phyloP scores from a whole-genome alignment of 2,888 invertebrate species.

The Thera obeliscata region DNA sequence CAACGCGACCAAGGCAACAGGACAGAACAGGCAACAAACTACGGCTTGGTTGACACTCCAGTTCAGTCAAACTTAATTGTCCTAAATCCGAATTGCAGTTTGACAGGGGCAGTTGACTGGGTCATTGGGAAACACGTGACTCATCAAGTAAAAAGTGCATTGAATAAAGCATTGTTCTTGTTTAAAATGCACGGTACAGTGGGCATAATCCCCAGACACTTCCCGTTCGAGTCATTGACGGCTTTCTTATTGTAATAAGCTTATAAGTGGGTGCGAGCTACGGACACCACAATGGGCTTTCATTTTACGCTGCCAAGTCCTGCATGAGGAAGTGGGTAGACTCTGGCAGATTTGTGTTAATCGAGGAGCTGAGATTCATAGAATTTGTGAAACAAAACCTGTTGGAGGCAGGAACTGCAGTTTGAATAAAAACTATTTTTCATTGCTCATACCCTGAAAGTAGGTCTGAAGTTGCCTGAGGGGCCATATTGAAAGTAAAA shows the following conservation, averaged over 20 bases:
- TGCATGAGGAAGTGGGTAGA: conserved; percentile 25
- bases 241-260: conserved; percentile 60
- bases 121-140: conserved; percentile 12
- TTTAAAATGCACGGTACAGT: conserved; percentile 16
- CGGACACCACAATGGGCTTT: conserved; percentile 52
- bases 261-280: conserved; percentile 45
- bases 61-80: no score
- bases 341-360: conserved; percentile 31
- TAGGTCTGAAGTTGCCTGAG: no score
- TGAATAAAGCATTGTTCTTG: conserved; percentile 41
- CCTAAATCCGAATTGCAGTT: background rate
- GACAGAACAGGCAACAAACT: no score
- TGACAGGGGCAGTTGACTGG: conserved; percentile 11
- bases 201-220: conserved; percentile 41
- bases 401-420: no score
- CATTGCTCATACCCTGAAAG: no score
- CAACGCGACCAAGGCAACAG: no score
- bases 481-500: no score
- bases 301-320: conserved; percentile 31
- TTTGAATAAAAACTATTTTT: no score
- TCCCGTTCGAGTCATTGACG: conserved; percentile 59
- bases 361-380: conserved; percentile 13
- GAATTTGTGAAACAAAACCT: background rate
- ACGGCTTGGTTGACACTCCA: no score
- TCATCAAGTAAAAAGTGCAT: conserved; percentile 31